These are phyloP conservation scores for Arvicola amphibius DNA, from an alignment of 2,797 vertebrate species.

Conservation along the genomic window DNA sequence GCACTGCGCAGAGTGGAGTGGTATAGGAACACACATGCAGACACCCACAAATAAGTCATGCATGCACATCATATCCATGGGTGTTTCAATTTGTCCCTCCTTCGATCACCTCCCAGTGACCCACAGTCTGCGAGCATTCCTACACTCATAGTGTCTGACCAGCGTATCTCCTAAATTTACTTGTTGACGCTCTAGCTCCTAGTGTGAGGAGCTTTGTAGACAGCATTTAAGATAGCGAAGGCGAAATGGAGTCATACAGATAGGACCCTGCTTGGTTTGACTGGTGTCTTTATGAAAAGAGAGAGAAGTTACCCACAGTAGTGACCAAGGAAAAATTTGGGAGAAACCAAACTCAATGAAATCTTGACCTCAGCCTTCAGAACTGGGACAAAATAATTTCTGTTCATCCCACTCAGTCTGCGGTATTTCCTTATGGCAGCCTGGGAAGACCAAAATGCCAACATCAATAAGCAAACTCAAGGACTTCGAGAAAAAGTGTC, in stretches of 20 bases:
- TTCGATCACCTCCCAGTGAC: background rate
- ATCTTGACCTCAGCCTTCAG: background rate
- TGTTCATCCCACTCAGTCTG: background rate
- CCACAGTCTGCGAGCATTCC: background rate
- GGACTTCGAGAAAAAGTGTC: conserved; percentile 9
- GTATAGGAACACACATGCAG: background rate
- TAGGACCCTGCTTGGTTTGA: background rate
- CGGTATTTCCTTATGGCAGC: background rate
- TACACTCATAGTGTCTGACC: background rate
- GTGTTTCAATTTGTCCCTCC: background rate
- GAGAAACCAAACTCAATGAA: background rate
- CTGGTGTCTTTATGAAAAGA: background rate
- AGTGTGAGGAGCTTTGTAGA: background rate
- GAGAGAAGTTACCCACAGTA: background rate
- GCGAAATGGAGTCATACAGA: background rate
- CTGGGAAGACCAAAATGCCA: background rate
- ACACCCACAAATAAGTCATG: background rate
- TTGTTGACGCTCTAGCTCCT: background rate
- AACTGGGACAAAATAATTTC: background rate
- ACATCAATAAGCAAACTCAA: background rate
- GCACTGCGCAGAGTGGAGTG: background rate
- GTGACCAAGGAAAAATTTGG: background rate
- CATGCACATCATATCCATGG: background rate
- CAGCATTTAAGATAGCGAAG: background rate
- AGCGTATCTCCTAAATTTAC: background rate